Evolutionary conservation across 2,113 vertebrate species (phyloP).

Genomic region (Pseudois nayaur): DNA sequence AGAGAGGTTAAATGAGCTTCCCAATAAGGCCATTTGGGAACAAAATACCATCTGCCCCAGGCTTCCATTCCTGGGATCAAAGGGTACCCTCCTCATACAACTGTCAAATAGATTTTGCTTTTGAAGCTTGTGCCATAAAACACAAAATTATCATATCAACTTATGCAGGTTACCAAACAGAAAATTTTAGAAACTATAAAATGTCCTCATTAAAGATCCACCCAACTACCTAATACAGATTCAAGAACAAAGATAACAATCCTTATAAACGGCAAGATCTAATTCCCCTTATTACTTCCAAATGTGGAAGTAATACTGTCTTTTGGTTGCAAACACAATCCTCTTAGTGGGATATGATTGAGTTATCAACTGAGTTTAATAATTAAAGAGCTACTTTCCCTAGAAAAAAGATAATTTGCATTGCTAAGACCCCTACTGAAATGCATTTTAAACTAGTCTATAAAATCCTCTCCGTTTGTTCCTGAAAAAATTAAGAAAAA

Average conservation of each 20-base stretch:
- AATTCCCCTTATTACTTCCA: not conserved
- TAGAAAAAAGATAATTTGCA: constrained; percentile 7
- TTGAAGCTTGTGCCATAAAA: not conserved
- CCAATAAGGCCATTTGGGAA: not conserved
- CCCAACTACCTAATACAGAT: not conserved
- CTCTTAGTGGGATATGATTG: not conserved
- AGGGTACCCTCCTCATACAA: not conserved
- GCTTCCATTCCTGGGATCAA: not conserved
- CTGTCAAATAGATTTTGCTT: not conserved
- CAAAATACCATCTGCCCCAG: not conserved
- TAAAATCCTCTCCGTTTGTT: not conserved
- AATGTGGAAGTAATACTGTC: not conserved
- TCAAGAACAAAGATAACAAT: not conserved
- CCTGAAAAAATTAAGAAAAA: not conserved
- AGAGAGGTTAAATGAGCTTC: not conserved
- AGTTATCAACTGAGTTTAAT: not conserved
- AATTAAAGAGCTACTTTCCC: not conserved
- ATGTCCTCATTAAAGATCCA: not conserved
- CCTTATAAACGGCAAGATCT: not conserved
- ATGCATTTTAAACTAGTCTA: not conserved
- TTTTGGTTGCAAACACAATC: not conserved
- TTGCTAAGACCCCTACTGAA: not conserved
- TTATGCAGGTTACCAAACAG: not conserved
- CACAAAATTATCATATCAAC: not conserved
- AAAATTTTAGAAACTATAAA: not conserved